Percentiles rank a stretch among this genome's conserved stretches.
Evolutionary conservation across 1,140 invertebrate genomes (phyloP).

Genomic region (Geopemphigus sp.): DNA sequence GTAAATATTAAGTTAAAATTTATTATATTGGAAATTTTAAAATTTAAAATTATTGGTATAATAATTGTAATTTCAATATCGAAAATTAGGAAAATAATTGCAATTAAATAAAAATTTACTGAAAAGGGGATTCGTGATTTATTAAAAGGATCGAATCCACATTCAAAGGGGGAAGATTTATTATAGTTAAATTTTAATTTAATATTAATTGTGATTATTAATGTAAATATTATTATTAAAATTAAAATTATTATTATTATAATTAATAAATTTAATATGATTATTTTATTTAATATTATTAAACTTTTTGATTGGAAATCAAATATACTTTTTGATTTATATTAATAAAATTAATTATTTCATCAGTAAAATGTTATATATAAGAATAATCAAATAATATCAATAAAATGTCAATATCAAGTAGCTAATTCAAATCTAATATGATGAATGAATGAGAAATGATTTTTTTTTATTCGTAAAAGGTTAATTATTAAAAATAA

Average conservation of each 20-base stretch:
- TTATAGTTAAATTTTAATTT: too few species aligned
- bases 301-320: background rate
- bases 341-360: constrained; percentile 50
- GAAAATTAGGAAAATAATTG: too few species aligned
- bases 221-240: background rate
- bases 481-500: constrained; percentile 56
- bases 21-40: too few species aligned
- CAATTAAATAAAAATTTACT: too few species aligned
- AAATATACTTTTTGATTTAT: background rate
- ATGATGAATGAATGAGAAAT: constrained; percentile 56
- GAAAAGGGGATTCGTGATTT: too few species aligned
- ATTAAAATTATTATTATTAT: constrained; percentile 4
- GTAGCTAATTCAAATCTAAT: constrained; percentile 57
- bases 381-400: constrained; percentile 57
- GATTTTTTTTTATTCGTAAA: constrained; percentile 51
- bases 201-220: too few species aligned
- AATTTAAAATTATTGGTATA: too few species aligned
- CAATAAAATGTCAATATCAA: constrained; percentile 58
- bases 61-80: too few species aligned
- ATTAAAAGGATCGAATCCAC: too few species aligned
- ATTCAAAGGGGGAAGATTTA: too few species aligned
- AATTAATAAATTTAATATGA: too few species aligned
- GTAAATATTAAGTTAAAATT: too few species aligned
- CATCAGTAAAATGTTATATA: constrained; percentile 57
- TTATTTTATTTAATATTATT: background rate